Base-by-base conservation (phyloP, 2,888 invertebrate genomes). In the Odontothrips loti region DNA sequence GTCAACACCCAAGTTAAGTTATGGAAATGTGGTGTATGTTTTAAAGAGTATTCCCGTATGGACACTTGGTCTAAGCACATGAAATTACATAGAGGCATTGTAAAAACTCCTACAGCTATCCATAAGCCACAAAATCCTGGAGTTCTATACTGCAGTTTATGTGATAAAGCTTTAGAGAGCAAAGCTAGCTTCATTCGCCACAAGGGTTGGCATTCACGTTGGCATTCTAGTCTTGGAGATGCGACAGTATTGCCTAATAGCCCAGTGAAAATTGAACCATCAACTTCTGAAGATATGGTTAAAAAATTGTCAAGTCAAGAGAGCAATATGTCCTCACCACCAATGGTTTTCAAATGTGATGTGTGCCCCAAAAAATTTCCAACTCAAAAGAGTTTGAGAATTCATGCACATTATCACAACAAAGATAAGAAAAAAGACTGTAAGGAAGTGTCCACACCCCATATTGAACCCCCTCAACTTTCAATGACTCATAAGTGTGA, bases 181-280 rank as follows among this genome's bases (percentile, higher is more conserved):
- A 10, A 27, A 27, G 27, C 12, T 12, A 75, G 68, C 68, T 75
- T 27, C 27, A 23, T 3, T 27, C 12, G 27, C 27, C 68, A 75
- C 27, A 23, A 75, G 27, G 68, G 68, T 12, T 75, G 68, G 68
- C 68, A 75, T 75, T 75, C 68, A 11, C 68, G 68, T 15, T 58
- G 20, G 17, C 17, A 20, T 20, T 58, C 58, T 58, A 2, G 34
- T 43, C 34, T 43, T 43, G 34, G 6, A 43, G 34, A 4, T 43
- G 34, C 34, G 6, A 43, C 34, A 43, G 34, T 6, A 43, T 6
- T 43, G 2, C 34, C 34, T 43, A 2, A 43, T 43, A 43, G 3
- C 34, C 34, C 34, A 4, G 34, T 6, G 6, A 43, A 43, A 4
- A 43, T 6, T 43, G 34, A 43, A 43, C 34, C 34, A 43, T 43